Percentiles rank a stretch among this genome's conserved stretches.
phyloP scores from a whole-genome alignment of 92 coral and sea anemone genomes.

The Palythoa heliodiscus region DNA sequence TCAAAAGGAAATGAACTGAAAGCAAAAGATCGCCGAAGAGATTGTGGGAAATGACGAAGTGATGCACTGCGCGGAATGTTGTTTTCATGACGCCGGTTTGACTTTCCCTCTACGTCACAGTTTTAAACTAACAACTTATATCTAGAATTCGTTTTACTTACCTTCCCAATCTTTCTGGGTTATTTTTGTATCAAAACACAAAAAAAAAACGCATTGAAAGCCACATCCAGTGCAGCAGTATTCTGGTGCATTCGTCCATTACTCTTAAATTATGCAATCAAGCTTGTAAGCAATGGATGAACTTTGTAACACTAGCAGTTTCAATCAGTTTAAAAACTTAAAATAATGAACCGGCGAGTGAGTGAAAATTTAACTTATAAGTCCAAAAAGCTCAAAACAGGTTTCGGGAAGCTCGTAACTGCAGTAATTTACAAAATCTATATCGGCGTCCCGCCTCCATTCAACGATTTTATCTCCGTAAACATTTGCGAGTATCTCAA shows the following conservation, averaged over 20 bases:
- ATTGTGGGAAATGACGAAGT: not conserved
- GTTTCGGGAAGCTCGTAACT: not conserved
- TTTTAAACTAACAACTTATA: not conserved
- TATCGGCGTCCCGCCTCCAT: conserved; percentile 47
- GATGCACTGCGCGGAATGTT: not conserved
- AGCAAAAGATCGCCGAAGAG: not conserved
- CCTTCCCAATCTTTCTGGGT: not conserved
- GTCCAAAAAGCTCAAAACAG: not conserved
- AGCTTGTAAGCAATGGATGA: not conserved
- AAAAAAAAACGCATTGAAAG: not conserved
- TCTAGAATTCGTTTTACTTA: not conserved
- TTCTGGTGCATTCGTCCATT: not conserved
- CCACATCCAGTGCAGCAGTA: not conserved
- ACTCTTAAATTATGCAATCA: not conserved
- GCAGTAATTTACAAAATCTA: not conserved
- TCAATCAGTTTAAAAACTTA: not conserved
- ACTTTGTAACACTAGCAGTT: not conserved
- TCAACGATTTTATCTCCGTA: not conserved
- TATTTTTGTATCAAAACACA: not conserved
- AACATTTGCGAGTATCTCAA: not conserved
- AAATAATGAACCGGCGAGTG: not conserved
- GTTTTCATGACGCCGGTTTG: not conserved
- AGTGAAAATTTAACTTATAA: not conserved
- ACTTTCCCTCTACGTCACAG: not conserved
- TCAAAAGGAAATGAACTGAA: not conserved